Conservation (phyloP, 2,113 vertebrate species). For the Empidonax traillii region DNA sequence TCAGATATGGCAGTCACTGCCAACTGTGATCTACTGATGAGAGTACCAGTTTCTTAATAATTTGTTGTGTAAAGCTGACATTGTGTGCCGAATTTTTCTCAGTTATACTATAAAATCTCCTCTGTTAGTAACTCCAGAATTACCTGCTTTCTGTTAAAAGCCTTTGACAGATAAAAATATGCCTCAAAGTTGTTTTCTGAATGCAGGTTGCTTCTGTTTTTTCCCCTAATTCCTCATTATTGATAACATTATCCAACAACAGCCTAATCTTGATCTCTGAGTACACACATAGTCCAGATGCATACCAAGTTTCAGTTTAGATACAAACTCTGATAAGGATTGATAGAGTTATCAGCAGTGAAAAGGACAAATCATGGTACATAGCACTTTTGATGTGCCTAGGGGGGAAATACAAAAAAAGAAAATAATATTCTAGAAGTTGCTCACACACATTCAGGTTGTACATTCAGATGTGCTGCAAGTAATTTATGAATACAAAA, state of each 20-base stretch:
- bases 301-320: not conserved
- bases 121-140: slow-evolving; percentile 46
- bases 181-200: not conserved
- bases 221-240: not conserved
- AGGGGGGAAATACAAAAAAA: not conserved
- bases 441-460: not conserved
- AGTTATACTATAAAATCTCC: slow-evolving; percentile 56
- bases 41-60: slow-evolving; percentile 69
- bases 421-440: not conserved
- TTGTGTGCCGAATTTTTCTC: slow-evolving; percentile 26
- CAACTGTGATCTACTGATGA: slow-evolving; percentile 39
- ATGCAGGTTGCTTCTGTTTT: not conserved
- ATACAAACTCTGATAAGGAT: not conserved
- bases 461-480: accelerated
- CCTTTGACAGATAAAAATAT: slow-evolving; percentile 36
- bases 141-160: slow-evolving; percentile 15
- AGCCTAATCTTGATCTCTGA: slow-evolving; percentile 1
- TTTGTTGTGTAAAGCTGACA: slow-evolving; percentile 58
- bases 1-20: slow-evolving; percentile 16
- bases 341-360: not conserved
- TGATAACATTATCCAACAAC: not conserved
- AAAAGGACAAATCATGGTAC: slow-evolving; percentile 14
- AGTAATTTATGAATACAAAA: not conserved
- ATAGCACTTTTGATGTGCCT: not conserved
- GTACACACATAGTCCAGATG: not conserved